These are phyloP conservation scores for Platycnemis pennipes DNA, from an alignment of 2,888 invertebrate genomes.

Conservation along the genomic window DNA sequence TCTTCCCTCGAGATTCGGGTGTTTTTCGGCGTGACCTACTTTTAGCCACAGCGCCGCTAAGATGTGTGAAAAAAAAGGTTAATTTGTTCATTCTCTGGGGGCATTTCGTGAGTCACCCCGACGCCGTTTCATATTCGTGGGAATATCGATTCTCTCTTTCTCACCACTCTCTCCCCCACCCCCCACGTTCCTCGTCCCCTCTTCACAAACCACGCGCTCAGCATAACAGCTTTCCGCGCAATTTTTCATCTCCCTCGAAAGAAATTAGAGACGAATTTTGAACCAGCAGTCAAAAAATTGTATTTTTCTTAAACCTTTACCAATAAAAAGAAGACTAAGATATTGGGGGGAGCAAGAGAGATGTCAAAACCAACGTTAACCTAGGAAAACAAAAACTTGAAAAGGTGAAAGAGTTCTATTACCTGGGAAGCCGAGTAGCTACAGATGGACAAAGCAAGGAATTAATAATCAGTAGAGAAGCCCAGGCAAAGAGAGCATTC, in stretches of 20 bases:
- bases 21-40: not conserved
- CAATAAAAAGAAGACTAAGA: no score
- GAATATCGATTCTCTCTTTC: not conserved
- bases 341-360: no score
- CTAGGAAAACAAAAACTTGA: no score
- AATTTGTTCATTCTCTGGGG: not conserved
- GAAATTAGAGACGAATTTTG: not conserved
- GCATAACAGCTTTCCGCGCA: not conserved
- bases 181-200: not conserved
- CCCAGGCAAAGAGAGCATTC: no score
- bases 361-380: no score
- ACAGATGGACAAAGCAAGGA: no score
- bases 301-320: not conserved
- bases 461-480: no score
- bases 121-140: conserved; percentile 7
- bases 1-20: not conserved
- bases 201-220: not conserved
- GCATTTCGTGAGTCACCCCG: not conserved
- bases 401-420: no score
- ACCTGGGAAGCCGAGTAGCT: no score
- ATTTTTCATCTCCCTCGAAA: not conserved
- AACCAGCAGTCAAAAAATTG: not conserved
- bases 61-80: not conserved
- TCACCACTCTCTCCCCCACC: not conserved
- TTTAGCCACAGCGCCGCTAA: not conserved